phyloP scores from a whole-genome alignment of 92 coral and sea anemone genomes.

The Bergia puertoricense region DNA sequence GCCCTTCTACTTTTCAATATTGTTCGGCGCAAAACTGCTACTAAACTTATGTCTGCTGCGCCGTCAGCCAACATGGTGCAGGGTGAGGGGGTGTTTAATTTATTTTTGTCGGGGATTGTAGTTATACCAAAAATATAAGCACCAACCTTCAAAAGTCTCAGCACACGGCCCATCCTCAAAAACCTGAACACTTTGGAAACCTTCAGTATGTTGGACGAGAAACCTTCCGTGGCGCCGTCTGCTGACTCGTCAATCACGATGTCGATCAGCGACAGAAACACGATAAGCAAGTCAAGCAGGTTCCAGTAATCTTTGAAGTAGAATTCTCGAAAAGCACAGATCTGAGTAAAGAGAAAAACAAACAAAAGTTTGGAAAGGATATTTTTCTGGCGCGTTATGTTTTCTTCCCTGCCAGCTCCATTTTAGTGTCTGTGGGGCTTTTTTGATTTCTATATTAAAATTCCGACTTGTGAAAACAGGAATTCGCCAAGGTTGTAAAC shows the following conservation, averaged over 20 bases:
- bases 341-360: slow-evolving; percentile 37
- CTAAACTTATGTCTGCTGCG: too few species aligned
- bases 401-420: too few species aligned
- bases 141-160: slow-evolving; percentile 90
- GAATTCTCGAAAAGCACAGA: slow-evolving; percentile 77
- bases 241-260: slow-evolving; percentile 86
- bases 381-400: not conserved
- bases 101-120: too few species aligned
- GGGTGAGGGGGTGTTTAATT: too few species aligned
- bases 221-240: slow-evolving; percentile 74
- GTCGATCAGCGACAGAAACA: slow-evolving; percentile 82
- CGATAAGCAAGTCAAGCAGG: slow-evolving; percentile 85
- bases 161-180: slow-evolving; percentile 92
- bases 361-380: not conserved
- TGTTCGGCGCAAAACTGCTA: too few species aligned
- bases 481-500: too few species aligned
- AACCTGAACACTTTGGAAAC: slow-evolving; percentile 91
- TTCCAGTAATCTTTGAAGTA: slow-evolving; percentile 98
- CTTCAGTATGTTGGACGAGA: slow-evolving; percentile 90
- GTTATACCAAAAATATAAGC: not conserved
- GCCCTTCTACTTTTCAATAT: too few species aligned
- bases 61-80: too few species aligned
- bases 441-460: too few species aligned
- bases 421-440: not conserved
- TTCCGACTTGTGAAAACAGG: too few species aligned